phyloP scores from a whole-genome alignment of 2,797 vertebrate genomes.

The Enteromius afrohamiltoni region DNA sequence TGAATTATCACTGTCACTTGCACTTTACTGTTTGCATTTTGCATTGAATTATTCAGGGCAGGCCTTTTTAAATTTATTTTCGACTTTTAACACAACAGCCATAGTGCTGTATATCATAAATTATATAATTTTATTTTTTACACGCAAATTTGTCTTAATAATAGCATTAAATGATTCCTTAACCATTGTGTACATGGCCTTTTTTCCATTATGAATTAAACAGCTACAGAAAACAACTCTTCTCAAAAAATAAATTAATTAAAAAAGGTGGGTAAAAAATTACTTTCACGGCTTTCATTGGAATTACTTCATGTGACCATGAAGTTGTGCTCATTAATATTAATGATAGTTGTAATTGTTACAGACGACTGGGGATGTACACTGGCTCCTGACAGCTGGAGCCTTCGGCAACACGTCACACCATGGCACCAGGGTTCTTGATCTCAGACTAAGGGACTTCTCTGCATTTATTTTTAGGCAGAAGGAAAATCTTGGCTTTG shows the following conservation, averaged over 20 bases:
- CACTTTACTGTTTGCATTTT: not conserved
- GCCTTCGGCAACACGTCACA: constrained; percentile 40
- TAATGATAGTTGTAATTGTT: constrained; percentile 72
- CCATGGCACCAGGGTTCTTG: not conserved
- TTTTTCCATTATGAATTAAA: constrained; percentile 8
- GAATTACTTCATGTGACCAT: constrained; percentile 62
- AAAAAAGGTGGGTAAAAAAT: constrained; percentile 6
- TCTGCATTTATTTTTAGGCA: constrained; percentile 52
- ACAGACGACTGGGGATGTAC: constrained; percentile 64
- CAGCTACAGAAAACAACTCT: constrained; percentile 28
- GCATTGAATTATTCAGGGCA: not conserved
- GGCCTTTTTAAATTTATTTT: not conserved
- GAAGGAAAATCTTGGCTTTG: constrained; percentile 50
- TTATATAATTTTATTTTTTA: not conserved
- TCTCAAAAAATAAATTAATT: constrained; percentile 12
- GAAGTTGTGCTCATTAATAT: constrained; percentile 72
- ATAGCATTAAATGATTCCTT: not conserved
- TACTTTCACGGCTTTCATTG: constrained; percentile 29
- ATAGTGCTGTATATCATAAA: not conserved
- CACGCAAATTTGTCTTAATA: not conserved
- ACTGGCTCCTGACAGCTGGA: constrained; percentile 66
- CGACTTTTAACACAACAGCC: not conserved
- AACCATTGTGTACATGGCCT: not conserved
- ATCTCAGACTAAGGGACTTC: constrained; percentile 34
- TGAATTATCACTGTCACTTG: not conserved